phyloP scores from a whole-genome alignment of 2,888 invertebrate species.

The Acanthosepion pharaonis region DNA sequence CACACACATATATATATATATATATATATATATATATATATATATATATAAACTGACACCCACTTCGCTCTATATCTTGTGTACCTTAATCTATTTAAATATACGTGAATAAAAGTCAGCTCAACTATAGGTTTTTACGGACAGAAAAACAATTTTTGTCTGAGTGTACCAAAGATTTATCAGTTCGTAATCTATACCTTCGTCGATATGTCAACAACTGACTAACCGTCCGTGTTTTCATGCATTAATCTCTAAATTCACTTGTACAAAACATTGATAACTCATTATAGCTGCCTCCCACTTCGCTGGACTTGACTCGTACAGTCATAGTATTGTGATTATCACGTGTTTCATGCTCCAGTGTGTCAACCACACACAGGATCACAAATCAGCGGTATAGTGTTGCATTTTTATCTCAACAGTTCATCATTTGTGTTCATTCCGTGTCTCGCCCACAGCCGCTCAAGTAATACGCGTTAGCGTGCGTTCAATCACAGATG shows the following conservation, averaged over 20 bases:
- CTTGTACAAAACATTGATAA: background rate
- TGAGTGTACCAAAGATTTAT: background rate
- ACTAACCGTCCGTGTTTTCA: background rate
- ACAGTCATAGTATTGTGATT: slow-evolving; percentile 18
- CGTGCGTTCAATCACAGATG: background rate
- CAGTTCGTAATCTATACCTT: background rate
- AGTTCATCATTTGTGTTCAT: background rate
- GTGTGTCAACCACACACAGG: background rate
- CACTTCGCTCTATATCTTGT: background rate
- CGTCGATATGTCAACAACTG: slow-evolving; percentile 4
- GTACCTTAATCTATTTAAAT: background rate
- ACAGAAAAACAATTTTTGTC: background rate
- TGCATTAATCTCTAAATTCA: background rate
- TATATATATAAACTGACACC: background rate
- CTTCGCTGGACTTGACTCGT: background rate
- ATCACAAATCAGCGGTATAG: background rate
- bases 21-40: background rate
- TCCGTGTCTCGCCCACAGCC: background rate
- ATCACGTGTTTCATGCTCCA: background rate
- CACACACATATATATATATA: background rate
- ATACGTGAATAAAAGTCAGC: background rate
- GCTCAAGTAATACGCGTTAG: background rate
- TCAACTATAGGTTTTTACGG: background rate
- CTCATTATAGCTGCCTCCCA: background rate
- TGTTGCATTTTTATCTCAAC: background rate